Percentiles rank a stretch among this genome's conserved stretches.
Evolutionary conservation across 2,888 invertebrate species (phyloP).

Genomic region (Nebria salina): DNA sequence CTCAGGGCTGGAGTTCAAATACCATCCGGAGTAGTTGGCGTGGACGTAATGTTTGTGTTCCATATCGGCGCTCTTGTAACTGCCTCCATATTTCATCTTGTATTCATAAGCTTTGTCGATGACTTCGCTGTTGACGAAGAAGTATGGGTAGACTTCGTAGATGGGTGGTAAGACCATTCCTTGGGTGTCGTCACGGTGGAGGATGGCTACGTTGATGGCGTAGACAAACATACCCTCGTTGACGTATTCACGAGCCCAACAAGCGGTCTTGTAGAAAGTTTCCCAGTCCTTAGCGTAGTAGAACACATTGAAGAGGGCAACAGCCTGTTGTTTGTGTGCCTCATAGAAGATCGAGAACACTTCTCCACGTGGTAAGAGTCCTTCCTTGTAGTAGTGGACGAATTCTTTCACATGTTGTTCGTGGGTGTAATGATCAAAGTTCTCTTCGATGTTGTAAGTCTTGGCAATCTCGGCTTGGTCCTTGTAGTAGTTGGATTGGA

Average conservation of each 20-base stretch:
- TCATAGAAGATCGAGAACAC: slow-evolving; percentile 72
- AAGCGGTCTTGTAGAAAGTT: slow-evolving; percentile 75
- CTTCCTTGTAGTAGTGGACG: slow-evolving; percentile 66
- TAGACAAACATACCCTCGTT: slow-evolving; percentile 78
- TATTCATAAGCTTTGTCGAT: slow-evolving; percentile 73
- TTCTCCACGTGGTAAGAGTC: slow-evolving; percentile 68
- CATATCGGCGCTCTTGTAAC: slow-evolving; percentile 46
- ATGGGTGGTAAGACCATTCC: slow-evolving; percentile 74
- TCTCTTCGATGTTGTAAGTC: slow-evolving; percentile 68
- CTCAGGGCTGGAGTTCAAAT: slow-evolving; percentile 67
- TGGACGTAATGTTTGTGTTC: slow-evolving; percentile 67
- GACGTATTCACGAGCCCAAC: slow-evolving; percentile 72
- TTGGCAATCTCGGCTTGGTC: slow-evolving; percentile 68
- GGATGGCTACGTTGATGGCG: slow-evolving; percentile 69
- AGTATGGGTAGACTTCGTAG: slow-evolving; percentile 78
- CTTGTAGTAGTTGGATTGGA: slow-evolving; percentile 69
- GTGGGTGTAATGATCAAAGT: slow-evolving; percentile 66
- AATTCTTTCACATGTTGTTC: slow-evolving; percentile 64
- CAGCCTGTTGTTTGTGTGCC: slow-evolving; percentile 70
- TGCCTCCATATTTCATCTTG: slow-evolving; percentile 66
- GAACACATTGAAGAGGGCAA: slow-evolving; percentile 73
- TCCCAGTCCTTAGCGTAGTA: slow-evolving; percentile 76
- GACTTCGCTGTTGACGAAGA: slow-evolving; percentile 75
- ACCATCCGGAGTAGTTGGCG: slow-evolving; percentile 71
- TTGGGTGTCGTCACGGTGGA: slow-evolving; percentile 72